phyloP scores from a whole-genome alignment of 2,888 invertebrate genomes.

The Cotesia congregata region DNA sequence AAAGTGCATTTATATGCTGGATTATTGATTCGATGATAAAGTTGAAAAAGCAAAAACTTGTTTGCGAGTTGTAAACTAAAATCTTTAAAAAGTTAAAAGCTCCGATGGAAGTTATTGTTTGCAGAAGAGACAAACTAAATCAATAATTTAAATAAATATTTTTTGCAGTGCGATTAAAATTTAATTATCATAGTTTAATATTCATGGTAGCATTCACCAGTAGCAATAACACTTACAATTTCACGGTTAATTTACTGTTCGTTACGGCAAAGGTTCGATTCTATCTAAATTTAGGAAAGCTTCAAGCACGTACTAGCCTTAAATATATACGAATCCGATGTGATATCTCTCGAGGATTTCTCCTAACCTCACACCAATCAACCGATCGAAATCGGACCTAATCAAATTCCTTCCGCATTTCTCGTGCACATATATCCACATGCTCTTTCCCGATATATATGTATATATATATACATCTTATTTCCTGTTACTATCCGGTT shows the following conservation, averaged over 20 bases:
- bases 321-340: neutral
- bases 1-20: neutral
- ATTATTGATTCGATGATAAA: neutral
- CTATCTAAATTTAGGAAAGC: neutral
- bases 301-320: neutral
- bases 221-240: neutral
- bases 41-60: neutral
- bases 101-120: no score
- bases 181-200: neutral
- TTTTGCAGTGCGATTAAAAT: no score
- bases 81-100: neutral
- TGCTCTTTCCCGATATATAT: no score
- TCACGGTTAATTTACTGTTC: neutral
- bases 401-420: neutral
- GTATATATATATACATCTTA: neutral
- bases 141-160: no score
- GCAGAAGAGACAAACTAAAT: no score
- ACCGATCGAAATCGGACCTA: neutral
- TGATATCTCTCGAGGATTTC: neutral
- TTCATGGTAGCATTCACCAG: conserved; percentile 11
- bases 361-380: neutral
- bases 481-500: no score
- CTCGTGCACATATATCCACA: neutral
- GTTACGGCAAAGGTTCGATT: neutral
- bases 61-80: neutral